Base-by-base conservation (phyloP, 2,888 invertebrate genomes). In the Cheilosia pagana region DNA sequence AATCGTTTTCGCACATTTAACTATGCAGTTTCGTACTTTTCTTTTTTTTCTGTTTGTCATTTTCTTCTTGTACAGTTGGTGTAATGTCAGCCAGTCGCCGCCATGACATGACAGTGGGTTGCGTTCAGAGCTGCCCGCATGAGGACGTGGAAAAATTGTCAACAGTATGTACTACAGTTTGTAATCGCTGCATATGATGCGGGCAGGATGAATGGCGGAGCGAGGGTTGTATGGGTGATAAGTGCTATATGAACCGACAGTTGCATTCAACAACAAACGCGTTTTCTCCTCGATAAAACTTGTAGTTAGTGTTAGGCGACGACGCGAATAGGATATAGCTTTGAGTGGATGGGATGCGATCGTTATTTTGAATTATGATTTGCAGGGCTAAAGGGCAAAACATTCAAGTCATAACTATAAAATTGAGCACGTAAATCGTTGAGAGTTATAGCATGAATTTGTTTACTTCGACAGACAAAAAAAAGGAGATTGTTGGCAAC, bases 1-100 rank as follows among this genome's bases (percentile, higher is more conserved):
- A 85, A 75, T 81, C 85, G 75, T 85, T 85, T 81, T 85, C 81
- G 76, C 85, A 85, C 81, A 85, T 81, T 85, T 71, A 72, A 81
- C 75, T 71, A 60, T 85, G 65, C 65, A 70, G 67, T 71, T 75
- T 41, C 53, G 60, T 50, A 8, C 21, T 57, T 62, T 28, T 57
- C 55, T 28, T 50, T 71, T 19, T 48, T 39, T 12, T 23, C 23
- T 53, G 35, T 70, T 31, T 48, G 50, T 28, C 72, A 21, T 62
- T 68, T 43, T n/a, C 48, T 19, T 43, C n/a, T 35, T 16, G 45
- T 45, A 48, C 35, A 41, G 65, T 50, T 83, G 57, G 28, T 78
- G 79, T 41, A 70, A 70, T 50, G 85, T 76, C 70, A 71, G 71
- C 16, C 48, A 41, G 48, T 21, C 16, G 2, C 45, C 16, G 2